Conservation (phyloP, 2,888 invertebrate genomes). For the Troglohyphantes excavatus region DNA sequence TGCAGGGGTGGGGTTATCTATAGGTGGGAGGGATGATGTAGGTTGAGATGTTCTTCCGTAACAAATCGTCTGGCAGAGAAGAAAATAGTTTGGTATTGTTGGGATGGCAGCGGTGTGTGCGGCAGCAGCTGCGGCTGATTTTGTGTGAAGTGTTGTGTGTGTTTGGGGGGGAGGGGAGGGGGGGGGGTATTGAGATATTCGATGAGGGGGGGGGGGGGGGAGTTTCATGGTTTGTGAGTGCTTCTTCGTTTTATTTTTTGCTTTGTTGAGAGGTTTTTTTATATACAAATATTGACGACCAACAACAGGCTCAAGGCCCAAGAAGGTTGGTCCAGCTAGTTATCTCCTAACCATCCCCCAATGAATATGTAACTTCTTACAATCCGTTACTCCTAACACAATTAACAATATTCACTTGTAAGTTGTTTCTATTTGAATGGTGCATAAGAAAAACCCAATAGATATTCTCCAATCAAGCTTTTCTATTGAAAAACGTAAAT, state of each 20-base stretch:
- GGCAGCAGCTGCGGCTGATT: conserved; percentile 36
- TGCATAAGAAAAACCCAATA: too few species aligned
- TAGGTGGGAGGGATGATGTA: not conserved
- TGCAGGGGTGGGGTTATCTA: not conserved
- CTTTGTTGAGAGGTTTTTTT: not conserved
- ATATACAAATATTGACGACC: too few species aligned
- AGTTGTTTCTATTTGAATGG: too few species aligned
- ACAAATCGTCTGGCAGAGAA: not conserved
- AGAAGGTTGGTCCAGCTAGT: too few species aligned
- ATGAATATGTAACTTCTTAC: too few species aligned
- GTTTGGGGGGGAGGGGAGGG: not conserved
- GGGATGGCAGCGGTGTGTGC: not conserved
- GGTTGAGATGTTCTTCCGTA: not conserved
- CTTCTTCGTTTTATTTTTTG: not conserved
- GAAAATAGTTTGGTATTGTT: conserved; percentile 10
- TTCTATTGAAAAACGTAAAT: too few species aligned
- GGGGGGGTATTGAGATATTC: not conserved
- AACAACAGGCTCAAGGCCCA: too few species aligned
- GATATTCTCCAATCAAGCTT: too few species aligned
- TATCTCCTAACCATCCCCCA: too few species aligned
- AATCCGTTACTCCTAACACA: too few species aligned
- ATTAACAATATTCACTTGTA: too few species aligned
- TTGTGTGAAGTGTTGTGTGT: not conserved
- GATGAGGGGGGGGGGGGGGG: not conserved
- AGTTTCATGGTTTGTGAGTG: not conserved